Evolutionary conservation across 2,797 vertebrate genomes (phyloP), one percentile per base, ranked within the genome.

Genomic region (Xiphophorus birchmanni): DNA sequence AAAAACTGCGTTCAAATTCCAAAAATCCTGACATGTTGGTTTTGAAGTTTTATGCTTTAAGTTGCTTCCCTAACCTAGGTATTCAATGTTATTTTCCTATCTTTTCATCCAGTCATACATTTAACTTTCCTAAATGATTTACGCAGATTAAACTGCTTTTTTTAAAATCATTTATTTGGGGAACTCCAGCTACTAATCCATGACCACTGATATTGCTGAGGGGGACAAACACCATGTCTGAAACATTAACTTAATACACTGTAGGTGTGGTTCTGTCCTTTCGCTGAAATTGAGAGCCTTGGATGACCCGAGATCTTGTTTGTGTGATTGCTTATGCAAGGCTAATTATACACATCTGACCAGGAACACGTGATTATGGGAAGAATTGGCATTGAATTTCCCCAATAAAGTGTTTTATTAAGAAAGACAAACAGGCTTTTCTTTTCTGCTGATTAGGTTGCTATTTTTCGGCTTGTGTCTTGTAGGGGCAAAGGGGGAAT

Each of bases 261-360:
- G 10, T 29, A 45, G 45, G 48, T 50, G 32, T 4, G 5, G 40
- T 74, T 17, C 17, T 78, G 48, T 42, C 60, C 29, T 76, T 79
- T 45, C 63, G 58, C 42, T 32, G 47, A 82, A 81, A 78, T 44
- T 1, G 2, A 84, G 80, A 86, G 65, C 86, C 91, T 89, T 40
- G 80, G 75, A 81, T 87, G 80, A 86, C 84, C 87, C 82, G 5
- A 5, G 32, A 47, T 84, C 82, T 86, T 91, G 87, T 91, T 91
- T 93, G 80, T 84, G 77, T 74, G 45, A 56, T 87, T 76, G 73
- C 83, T 90, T 88, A 76, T 91, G 82, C 80, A 87, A 81, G 81
- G 74, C 78, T 91, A 91, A 92, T 92, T 86, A 84, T 75, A 78
- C 90, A 92, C 92, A 92, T 94, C 92, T 94, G 93, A 92, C 89